Base-by-base conservation (phyloP, 1,140 invertebrate genomes). In the Sycobia sp. region DNA sequence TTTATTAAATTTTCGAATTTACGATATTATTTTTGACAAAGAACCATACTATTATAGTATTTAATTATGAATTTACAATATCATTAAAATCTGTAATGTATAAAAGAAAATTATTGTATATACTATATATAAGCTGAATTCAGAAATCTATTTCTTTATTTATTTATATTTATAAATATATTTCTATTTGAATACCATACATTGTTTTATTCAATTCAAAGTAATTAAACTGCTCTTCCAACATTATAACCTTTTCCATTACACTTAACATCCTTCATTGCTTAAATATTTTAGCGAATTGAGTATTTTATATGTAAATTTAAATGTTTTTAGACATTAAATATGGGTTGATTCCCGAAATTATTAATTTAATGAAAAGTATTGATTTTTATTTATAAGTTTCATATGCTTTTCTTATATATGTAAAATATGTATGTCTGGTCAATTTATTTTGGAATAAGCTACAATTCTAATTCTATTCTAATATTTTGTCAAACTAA, bases 161-260 rank as follows among this genome's bases (percentile, higher is more conserved):
- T 34, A 62, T 39, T 44, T 44, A 64, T 65, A 62, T 66, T 43
- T 57, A 22, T 51, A 68, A 59, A 65, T 44, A 56, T 46, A 65
- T 64, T 29, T 46, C 66, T 36, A 36, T 67, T 55, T 68, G 72
- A 73, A 74, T 68, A 50, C 65, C 46, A 67, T 61, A 71, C 57
- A 57, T 16, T 44, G 8, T 23, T 61, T 61, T 43, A 44, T 61
- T 53, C 57, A 39, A 60, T 60, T 60, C 57, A 51, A 59, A 1
- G 13, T 25, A 38, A 59, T 59, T 60, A 47, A 60, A 60, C 51
- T 20, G 57, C 23, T n/a, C 14, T 32, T 27, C 47, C 46, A 39
- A 23, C 4, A 34, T 14, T 43, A 57, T n/a, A n/a, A n/a, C n/a
- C n/a, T n/a, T n/a, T 3, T 59, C 46, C 46, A 41, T 34, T 27